phyloP scores from a whole-genome alignment of 1,140 invertebrate species.

The Papilio helenus region DNA sequence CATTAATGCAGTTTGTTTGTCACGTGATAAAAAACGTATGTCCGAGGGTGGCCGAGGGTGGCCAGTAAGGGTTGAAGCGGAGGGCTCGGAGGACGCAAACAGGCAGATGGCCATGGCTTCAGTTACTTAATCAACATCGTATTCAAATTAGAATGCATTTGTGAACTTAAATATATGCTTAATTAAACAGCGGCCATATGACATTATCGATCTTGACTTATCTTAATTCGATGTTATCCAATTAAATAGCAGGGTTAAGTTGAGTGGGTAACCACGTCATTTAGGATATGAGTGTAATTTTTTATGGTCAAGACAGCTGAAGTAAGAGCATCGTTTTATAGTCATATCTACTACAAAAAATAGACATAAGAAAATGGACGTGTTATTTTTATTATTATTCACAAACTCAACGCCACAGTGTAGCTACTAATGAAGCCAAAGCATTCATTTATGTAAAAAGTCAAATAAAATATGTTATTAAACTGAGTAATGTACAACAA shows the following conservation, averaged over 20 bases:
- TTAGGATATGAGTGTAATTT: neutral
- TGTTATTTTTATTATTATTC: neutral
- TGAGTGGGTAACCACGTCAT: constrained; percentile 5
- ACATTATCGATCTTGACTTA: constrained; percentile 10
- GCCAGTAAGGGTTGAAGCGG: constrained; percentile 65
- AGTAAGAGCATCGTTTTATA: neutral
- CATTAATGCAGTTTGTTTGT: constrained; percentile 74
- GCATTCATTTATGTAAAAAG: neutral
- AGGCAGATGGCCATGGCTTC: constrained; percentile 73
- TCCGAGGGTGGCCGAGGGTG: constrained; percentile 70
- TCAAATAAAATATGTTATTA: neutral
- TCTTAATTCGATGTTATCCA: constrained; percentile 11
- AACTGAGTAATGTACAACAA: neutral
- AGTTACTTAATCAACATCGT: constrained; percentile 79
- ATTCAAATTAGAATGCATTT: constrained; percentile 70
- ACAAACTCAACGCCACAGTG: too few relatives aligned
- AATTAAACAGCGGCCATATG: constrained; percentile 26
- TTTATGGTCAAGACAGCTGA: neutral
- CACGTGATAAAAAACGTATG: constrained; percentile 75
- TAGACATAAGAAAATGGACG: too few relatives aligned
- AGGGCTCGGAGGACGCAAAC: constrained; percentile 65
- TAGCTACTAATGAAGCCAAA: too few relatives aligned
- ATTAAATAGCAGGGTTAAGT: constrained; percentile 9
- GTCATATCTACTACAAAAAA: neutral
- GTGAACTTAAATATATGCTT: constrained; percentile 39